Percentiles rank a stretch among this genome's conserved stretches.
Evolutionary conservation across 1,140 invertebrate species (phyloP).

Genomic region (Dreissena rostriformis): DNA sequence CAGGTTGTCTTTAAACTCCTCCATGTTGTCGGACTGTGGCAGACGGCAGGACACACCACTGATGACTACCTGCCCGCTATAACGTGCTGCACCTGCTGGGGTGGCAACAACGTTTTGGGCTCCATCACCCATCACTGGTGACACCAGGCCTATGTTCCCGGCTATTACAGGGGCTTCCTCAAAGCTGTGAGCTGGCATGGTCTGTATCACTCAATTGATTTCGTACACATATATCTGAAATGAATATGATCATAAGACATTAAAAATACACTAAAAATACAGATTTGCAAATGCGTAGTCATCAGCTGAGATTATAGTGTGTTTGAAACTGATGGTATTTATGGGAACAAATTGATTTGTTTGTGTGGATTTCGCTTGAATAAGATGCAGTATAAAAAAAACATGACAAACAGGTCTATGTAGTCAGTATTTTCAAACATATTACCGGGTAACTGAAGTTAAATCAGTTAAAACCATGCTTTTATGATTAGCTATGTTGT

Average conservation of each 20-base stretch:
- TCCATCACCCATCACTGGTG: neutral
- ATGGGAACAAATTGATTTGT: no score
- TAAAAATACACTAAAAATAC: neutral
- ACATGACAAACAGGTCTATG: no score
- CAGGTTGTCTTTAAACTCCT: slow-evolving; percentile 93
- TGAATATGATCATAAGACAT: neutral
- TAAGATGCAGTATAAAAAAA: no score
- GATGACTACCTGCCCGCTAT: slow-evolving; percentile 88
- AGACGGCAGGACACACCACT: slow-evolving; percentile 93
- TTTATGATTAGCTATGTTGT: no score
- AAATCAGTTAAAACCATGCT: no score
- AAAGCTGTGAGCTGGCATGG: slow-evolving; percentile 40
- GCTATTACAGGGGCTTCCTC: slow-evolving; percentile 11
- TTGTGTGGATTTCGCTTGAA: no score
- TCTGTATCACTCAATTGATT: neutral
- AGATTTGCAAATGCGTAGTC: neutral
- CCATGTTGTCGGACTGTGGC: slow-evolving; percentile 92
- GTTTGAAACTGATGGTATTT: no score
- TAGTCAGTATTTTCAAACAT: no score
- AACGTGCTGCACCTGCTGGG: neutral
- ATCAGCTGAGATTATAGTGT: no score
- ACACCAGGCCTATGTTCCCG: neutral
- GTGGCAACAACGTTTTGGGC: neutral
- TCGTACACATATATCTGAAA: neutral
- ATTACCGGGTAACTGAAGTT: no score